phyloP scores from a whole-genome alignment of 2,888 invertebrate genomes.

The Nyleta sp. region DNA sequence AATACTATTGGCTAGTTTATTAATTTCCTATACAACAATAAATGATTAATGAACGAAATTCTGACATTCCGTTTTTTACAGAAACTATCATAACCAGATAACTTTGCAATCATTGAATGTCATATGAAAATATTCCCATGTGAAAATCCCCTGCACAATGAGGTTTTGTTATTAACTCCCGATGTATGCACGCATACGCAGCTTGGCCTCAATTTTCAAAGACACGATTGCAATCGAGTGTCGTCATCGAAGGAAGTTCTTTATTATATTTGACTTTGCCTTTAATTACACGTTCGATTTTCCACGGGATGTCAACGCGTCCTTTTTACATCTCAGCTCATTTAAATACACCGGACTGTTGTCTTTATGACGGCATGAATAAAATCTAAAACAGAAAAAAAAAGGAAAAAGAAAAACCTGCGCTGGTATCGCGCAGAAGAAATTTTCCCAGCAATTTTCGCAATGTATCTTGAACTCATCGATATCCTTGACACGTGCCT shows the following conservation, averaged over 20 bases:
- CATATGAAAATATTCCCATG: conserved; percentile 44
- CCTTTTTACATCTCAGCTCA: conserved; percentile 3
- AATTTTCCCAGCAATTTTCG: conserved; percentile 42
- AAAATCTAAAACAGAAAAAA: conserved; percentile 1
- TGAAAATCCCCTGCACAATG: conserved; percentile 44
- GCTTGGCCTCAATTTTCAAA: conserved; percentile 69
- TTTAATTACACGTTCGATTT: conserved; percentile 40
- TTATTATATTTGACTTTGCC: conserved; percentile 50
- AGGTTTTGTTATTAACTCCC: conserved; percentile 67
- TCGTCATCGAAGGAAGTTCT: conserved; percentile 59
- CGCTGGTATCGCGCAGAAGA: background rate
- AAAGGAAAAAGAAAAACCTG: conserved; percentile 4
- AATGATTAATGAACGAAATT: conserved; percentile 9
- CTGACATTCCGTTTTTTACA: too few species aligned
- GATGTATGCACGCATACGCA: conserved; percentile 59
- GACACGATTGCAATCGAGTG: conserved; percentile 61
- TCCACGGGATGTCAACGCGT: conserved; percentile 1
- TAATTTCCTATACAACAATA: background rate
- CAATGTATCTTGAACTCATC: conserved; percentile 54
- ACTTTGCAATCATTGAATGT: conserved; percentile 34
- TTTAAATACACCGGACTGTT: conserved; percentile 17
- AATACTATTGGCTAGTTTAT: background rate
- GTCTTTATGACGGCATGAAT: background rate
- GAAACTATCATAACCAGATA: conserved; percentile 26
- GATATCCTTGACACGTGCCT: conserved; percentile 57